Evolutionary conservation across 2,797 vertebrate species (phyloP), one percentile per base, ranked within the genome.

Genomic region (Channa striata): DNA sequence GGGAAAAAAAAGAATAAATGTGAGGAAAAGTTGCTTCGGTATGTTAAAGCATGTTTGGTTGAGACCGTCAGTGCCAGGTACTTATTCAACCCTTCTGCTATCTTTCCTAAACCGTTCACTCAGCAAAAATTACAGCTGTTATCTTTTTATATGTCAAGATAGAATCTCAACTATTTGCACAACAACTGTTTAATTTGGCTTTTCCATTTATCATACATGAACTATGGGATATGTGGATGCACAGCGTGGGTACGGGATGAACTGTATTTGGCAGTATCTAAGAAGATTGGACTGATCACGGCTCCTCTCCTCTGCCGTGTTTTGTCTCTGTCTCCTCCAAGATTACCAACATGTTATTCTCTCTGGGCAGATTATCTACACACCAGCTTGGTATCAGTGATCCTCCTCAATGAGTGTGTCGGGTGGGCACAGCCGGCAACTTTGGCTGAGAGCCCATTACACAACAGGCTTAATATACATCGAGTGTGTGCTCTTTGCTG

Each of bases 391-490:
- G 74, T 79, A 78, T 73, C 80, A 81, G 78, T 74, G 79, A 82
- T 85, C 82, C 77, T 81, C 72, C 82, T 60, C 42, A 76, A 50
- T 11, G 10, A 67, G 69, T 68, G 66, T 68, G 72, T 71, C 39
- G 67, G 74, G 54, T 69, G 56, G 62, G 60, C 61, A 78, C 74
- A 83, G 84, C 74, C 62, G 57, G 80, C 53, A 69, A 77, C 62
- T 83, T 74, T 81, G 87, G 83, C 87, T 83, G 65, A 65, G 75
- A 84, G 82, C 83, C 82, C 81, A 75, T 89, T 88, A 90, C 85
- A 91, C 90, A 91, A 91, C 86, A 78, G 68, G 80, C 78, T 82
- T 89, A 89, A 86, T 88, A 85, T 66, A 77, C 72, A 72, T 63
- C 40, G 77, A 78, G 72, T 65, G 77, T 68, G 66, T 52, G 52